Base-by-base conservation (phyloP, 2,888 invertebrate genomes). In the Drosophila koepferae region DNA sequence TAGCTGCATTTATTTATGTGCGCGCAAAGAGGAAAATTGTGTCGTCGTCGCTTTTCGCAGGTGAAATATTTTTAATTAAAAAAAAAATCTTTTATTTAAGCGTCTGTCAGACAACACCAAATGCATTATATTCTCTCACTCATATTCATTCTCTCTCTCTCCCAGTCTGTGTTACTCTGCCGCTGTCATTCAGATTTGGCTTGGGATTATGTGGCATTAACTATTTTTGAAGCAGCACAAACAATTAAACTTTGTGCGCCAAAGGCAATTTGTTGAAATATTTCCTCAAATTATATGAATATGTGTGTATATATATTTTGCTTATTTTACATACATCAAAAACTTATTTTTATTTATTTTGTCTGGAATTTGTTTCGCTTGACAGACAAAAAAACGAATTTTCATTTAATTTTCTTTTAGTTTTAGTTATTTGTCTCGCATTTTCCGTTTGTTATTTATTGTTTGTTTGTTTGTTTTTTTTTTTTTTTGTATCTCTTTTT, bases 1-100 rank as follows among this genome's bases (percentile, higher is more conserved):
- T 82, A 63, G 72, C 67, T 81, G 81, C 81, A 86, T 86, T 86
- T 86, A 82, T 86, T 81, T 86, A 86, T 81, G 81, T 72, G 86
- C 72, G 70, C 75, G 82, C 74, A 74, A 81, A 85, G 82, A 82
- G 80, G 80, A 67, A 81, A 81, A 81, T 82, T 86, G 86, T 81
- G 81, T 89, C 86, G 84, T 49, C 67, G 84, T 44, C 68, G 72
- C 63, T 74, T 78, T 81, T 78, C 72, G 79, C 90, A 85, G 84
- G 84, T 89, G 79, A 89, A 85, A 89, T 87, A 89, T 85, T 85
- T 85, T 85, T 85, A 85, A 85, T 85, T 85, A 89, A 85, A 85
- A 85, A 28, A 85, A 85, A 85, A 88, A 90, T 85, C 88, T 85
- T 85, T 90, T 85, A 90, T 90, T 90, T 90, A 88, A 85, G 86